A percentile compares a stretch with the other conserved stretches of the same genome.
These are phyloP conservation scores for Stegana nigrithorax DNA, from an alignment of 2,888 invertebrate species.

Conservation along the genomic window DNA sequence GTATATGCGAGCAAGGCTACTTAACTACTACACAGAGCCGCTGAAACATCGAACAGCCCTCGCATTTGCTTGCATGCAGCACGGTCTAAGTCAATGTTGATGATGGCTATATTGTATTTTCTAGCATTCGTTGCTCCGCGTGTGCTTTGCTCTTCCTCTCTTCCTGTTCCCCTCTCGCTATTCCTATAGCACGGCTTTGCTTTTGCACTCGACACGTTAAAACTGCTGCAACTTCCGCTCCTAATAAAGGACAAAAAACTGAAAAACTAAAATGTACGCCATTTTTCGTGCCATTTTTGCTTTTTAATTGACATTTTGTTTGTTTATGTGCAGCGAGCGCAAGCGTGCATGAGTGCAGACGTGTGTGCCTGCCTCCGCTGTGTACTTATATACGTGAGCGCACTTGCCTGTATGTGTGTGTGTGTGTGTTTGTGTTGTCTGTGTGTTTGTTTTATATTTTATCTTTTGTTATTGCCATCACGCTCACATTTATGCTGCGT, in stretches of 20 bases:
- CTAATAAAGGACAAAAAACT: neutral
- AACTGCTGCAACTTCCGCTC: neutral
- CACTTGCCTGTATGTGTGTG: constrained; percentile 9
- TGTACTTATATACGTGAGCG: too few species aligned
- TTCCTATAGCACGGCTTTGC: too few species aligned
- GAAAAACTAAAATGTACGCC: constrained; percentile 24
- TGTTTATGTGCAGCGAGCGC: constrained; percentile 35
- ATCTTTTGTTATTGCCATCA: neutral
- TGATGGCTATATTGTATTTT: constrained; percentile 8
- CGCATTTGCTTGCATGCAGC: too few species aligned
- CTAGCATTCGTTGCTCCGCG: neutral
- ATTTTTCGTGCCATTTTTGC: constrained; percentile 57
- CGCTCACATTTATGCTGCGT: neutral
- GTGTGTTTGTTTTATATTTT: constrained; percentile 15
- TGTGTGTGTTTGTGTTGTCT: constrained; percentile 10
- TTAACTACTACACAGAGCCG: too few species aligned
- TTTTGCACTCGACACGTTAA: neutral
- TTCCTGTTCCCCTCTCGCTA: neutral
- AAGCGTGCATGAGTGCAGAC: too few species aligned
- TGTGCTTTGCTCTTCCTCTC: neutral
- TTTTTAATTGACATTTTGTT: constrained; percentile 61
- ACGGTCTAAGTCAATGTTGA: constrained; percentile 10
- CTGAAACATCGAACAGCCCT: too few species aligned
- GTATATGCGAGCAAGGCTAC: too few species aligned
- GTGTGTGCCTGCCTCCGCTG: too few species aligned